Conservation (phyloP, 2,797 vertebrate genomes). For the Hemitrygon akajei region DNA sequence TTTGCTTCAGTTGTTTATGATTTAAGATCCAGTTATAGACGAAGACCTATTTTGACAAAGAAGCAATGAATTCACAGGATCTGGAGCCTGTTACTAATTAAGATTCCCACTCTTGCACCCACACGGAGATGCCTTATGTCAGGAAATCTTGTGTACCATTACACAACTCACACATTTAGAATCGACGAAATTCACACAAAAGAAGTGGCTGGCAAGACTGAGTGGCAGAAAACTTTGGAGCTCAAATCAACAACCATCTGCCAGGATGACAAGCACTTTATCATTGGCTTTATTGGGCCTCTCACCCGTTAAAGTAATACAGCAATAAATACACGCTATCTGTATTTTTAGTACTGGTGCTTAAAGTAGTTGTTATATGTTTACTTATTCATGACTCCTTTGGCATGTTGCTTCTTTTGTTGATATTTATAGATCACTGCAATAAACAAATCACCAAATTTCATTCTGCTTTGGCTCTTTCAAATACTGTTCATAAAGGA, state of each 20-base stretch:
- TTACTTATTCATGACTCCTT: neutral
- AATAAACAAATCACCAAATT: neutral
- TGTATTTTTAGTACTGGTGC: neutral
- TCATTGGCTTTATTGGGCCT: neutral
- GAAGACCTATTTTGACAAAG: neutral
- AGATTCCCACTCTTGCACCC: neutral
- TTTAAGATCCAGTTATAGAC: neutral
- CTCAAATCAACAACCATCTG: slow-evolving; percentile 20
- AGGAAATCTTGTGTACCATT: slow-evolving; percentile 15
- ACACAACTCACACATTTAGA: slow-evolving; percentile 6
- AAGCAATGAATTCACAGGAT: neutral
- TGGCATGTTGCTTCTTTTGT: too few relatives aligned
- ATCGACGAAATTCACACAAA: slow-evolving; percentile 12
- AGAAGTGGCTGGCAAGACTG: neutral
- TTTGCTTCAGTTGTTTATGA: neutral
- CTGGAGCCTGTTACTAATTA: neutral
- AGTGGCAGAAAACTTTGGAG: neutral
- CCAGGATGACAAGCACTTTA: neutral
- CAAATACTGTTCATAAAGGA: neutral
- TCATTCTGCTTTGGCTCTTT: neutral
- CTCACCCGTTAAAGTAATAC: neutral
- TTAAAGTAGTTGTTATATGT: neutral
- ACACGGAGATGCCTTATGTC: slow-evolving; percentile 31
- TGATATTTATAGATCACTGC: neutral
- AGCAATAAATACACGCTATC: neutral